Evolutionary conservation across 2,888 invertebrate species (phyloP).

Genomic region (Drosophila gaucha): DNA sequence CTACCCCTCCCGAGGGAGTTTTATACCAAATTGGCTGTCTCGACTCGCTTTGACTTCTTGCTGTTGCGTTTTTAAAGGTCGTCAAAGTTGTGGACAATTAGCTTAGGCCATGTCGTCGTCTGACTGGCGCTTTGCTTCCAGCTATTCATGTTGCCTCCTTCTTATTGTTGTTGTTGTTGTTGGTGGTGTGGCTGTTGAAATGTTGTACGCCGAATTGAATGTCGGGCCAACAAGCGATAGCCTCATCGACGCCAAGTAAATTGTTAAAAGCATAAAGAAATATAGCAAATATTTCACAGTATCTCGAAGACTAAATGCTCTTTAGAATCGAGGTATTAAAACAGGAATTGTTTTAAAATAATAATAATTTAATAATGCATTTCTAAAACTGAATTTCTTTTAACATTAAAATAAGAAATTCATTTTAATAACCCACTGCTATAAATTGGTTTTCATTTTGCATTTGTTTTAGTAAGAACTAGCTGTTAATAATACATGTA

Average conservation of each 20-base stretch:
- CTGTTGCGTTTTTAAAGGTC: slow-evolving; percentile 65
- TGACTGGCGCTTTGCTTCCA: slow-evolving; percentile 54
- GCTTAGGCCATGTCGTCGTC: slow-evolving; percentile 43
- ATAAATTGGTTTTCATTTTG: too few relatives aligned
- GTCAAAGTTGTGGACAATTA: slow-evolving; percentile 67
- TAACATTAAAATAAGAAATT: too few relatives aligned
- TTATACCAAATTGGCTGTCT: slow-evolving; percentile 21
- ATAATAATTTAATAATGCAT: too few relatives aligned
- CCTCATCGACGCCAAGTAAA: slow-evolving; percentile 52
- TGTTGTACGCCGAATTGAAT: slow-evolving; percentile 53
- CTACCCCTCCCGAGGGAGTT: neutral
- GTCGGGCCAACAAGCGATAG: slow-evolving; percentile 33
- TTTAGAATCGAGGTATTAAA: too few relatives aligned
- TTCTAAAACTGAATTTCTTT: too few relatives aligned
- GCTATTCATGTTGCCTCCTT: slow-evolving; percentile 17
- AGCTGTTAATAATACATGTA: too few relatives aligned
- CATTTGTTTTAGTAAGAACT: too few relatives aligned
- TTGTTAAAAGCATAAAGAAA: slow-evolving; percentile 37
- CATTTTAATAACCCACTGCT: too few relatives aligned
- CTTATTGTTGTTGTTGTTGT: slow-evolving; percentile 2
- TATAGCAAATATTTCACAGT: neutral
- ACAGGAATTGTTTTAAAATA: too few relatives aligned
- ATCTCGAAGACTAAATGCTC: slow-evolving; percentile 33
- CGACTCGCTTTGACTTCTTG: slow-evolving; percentile 30
- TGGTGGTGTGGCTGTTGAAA: slow-evolving; percentile 39